A percentile compares a stretch with the other conserved stretches of the same genome.
phyloP scores from a whole-genome alignment of 1,140 invertebrate genomes.

The Anoplophora glabripennis region DNA sequence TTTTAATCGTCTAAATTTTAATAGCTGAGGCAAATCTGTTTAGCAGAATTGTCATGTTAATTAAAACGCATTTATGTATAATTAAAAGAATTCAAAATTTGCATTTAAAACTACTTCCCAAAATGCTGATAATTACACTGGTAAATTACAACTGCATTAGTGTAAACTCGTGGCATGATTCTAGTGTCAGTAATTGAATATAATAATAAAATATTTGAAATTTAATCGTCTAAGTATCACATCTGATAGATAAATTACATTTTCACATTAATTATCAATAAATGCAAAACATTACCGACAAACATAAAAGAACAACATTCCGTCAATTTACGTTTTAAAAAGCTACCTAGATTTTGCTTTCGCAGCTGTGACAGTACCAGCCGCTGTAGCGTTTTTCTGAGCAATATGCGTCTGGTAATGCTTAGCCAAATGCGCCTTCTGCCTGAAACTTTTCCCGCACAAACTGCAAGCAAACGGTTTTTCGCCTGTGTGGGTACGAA shows the following conservation, averaged over 20 bases:
- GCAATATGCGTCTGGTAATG: conserved; percentile 94
- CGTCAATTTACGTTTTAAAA: conserved; percentile 1
- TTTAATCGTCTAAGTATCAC: too few species aligned
- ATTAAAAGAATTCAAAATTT: too few species aligned
- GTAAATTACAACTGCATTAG: too few species aligned
- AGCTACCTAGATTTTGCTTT: conserved; percentile 47
- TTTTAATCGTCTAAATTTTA: too few species aligned
- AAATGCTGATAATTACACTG: too few species aligned
- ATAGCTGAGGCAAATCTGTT: too few species aligned
- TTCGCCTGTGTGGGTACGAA: conserved; percentile 86
- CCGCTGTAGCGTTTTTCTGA: conserved; percentile 60
- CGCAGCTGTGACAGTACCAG: conserved; percentile 39
- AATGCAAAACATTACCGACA: conserved; percentile 1
- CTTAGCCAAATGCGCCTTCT: conserved; percentile 96
- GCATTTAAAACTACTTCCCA: not conserved
- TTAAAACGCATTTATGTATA: too few species aligned
- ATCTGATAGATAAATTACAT: too few species aligned
- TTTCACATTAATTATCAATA: not conserved
- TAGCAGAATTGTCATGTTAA: too few species aligned
- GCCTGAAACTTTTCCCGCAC: conserved; percentile 88
- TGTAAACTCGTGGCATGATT: too few species aligned
- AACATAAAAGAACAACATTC: not conserved
- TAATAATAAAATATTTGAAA: too few species aligned
- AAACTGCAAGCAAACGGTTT: conserved; percentile 86
- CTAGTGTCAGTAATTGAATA: too few species aligned